Evolutionary conservation across 2,888 invertebrate genomes (phyloP).

Genomic region (Chalcis sispes): DNA sequence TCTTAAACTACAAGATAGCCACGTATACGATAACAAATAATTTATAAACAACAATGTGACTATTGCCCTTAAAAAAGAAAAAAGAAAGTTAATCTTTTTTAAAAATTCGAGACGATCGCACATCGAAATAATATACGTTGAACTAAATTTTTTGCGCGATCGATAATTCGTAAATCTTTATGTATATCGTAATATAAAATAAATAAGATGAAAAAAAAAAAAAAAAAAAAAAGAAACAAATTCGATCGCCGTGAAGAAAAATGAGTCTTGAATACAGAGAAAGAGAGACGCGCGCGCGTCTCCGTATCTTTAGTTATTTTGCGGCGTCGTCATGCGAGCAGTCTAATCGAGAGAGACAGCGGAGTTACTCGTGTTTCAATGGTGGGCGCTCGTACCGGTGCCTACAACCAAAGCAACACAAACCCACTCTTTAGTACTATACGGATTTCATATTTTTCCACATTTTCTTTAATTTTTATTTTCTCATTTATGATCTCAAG

Average conservation of each 20-base stretch:
- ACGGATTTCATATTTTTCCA: background rate
- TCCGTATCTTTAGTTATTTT: constrained; percentile 51
- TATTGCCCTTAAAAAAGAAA: too few species aligned
- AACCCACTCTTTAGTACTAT: constrained; percentile 41
- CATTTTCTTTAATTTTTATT: background rate
- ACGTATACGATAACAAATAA: too few species aligned
- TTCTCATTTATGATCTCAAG: background rate
- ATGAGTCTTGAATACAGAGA: too few species aligned
- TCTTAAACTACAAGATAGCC: too few species aligned
- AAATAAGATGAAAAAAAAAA: background rate
- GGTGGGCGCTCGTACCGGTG: constrained; percentile 68
- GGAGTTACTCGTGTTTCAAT: constrained; percentile 73
- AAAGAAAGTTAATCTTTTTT: background rate
- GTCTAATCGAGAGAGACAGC: constrained; percentile 71
- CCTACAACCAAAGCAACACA: constrained; percentile 67
- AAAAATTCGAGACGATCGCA: background rate
- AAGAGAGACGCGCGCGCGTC: constrained; percentile 13
- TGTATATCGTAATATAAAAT: background rate
- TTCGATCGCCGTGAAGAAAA: constrained; percentile 11
- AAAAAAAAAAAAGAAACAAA: background rate
- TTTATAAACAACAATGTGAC: too few species aligned
- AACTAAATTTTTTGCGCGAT: background rate
- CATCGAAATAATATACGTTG: too few species aligned
- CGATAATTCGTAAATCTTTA: background rate
- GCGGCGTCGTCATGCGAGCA: constrained; percentile 65